These are phyloP conservation scores for Entelurus aequoreus DNA, from an alignment of 2,113 vertebrate genomes.

Conservation along the genomic window DNA sequence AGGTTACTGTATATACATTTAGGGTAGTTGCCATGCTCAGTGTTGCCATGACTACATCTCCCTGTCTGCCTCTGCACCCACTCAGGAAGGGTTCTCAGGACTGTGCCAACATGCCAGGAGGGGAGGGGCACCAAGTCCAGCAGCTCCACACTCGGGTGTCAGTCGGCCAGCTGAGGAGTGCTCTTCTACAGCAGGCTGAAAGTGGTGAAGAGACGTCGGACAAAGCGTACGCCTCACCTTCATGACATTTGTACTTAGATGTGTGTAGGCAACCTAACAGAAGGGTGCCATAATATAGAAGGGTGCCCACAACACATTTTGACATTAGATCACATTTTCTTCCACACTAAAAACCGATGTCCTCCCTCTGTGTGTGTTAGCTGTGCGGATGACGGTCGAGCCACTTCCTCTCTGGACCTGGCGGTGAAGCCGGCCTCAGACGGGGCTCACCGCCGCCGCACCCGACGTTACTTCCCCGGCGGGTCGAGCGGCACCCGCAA, in stretches of 20 bases:
- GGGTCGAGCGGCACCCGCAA: constrained; percentile 55
- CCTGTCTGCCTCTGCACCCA: constrained; percentile 29
- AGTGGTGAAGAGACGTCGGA: constrained; percentile 41
- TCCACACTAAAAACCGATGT: background rate
- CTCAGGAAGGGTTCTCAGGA: constrained; percentile 63
- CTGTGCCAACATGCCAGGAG: constrained; percentile 38
- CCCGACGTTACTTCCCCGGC: constrained; percentile 59
- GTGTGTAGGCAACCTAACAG: no score
- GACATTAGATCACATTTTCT: background rate
- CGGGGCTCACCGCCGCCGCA: constrained; percentile 46
- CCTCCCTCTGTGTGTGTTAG: constrained; percentile 15
- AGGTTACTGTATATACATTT: no score
- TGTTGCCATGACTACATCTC: constrained; percentile 7
- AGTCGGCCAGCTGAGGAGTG: constrained; percentile 67
- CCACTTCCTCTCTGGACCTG: constrained; percentile 55
- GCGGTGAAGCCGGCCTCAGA: constrained; percentile 50
- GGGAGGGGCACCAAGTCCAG: constrained; percentile 35
- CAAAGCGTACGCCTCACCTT: constrained; percentile 62
- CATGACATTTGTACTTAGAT: no score
- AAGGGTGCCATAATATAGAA: no score
- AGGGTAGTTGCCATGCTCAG: no score
- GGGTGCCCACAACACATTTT: background rate
- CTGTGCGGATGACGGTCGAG: constrained; percentile 29
- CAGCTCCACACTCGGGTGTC: constrained; percentile 72
- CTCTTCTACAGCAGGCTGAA: constrained; percentile 65